Conservation (phyloP, 2,113 vertebrate species). For the Hucho hucho region DNA sequence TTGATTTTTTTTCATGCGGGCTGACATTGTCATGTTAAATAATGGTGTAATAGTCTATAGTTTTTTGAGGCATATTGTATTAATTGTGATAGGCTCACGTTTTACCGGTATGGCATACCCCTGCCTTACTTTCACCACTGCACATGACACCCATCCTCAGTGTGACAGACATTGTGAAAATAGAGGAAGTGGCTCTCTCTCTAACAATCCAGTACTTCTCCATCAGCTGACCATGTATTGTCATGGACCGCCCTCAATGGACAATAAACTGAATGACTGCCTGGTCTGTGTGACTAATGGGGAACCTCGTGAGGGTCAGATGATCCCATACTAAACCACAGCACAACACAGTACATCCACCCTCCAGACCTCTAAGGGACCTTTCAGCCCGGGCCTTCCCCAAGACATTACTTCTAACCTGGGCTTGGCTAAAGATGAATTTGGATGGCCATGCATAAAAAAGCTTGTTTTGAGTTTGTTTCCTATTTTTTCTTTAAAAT, state of each 20-base stretch:
- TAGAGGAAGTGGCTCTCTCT: background rate
- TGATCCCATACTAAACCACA: background rate
- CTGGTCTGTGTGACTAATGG: background rate
- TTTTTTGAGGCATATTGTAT: too few species aligned
- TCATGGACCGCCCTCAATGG: background rate
- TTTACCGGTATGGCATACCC: too few species aligned
- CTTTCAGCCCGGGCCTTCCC: background rate
- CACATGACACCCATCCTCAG: background rate
- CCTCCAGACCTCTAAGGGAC: background rate
- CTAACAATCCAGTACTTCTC: background rate
- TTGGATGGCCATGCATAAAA: background rate
- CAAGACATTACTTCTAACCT: background rate
- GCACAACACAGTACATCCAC: background rate
- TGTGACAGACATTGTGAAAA: background rate
- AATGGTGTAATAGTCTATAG: too few species aligned
- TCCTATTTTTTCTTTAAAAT: background rate
- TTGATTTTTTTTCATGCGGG: too few species aligned
- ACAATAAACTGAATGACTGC: background rate
- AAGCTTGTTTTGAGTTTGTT: background rate
- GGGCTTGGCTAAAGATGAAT: background rate
- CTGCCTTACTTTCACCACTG: background rate
- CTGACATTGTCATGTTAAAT: too few species aligned
- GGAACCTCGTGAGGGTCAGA: background rate
- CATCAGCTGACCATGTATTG: background rate
- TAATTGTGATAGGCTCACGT: too few species aligned